A percentile compares a stretch with the other conserved stretches of the same genome.
phyloP scores from a whole-genome alignment of 2,888 invertebrate genomes.

The Hypolimnas misippus region DNA sequence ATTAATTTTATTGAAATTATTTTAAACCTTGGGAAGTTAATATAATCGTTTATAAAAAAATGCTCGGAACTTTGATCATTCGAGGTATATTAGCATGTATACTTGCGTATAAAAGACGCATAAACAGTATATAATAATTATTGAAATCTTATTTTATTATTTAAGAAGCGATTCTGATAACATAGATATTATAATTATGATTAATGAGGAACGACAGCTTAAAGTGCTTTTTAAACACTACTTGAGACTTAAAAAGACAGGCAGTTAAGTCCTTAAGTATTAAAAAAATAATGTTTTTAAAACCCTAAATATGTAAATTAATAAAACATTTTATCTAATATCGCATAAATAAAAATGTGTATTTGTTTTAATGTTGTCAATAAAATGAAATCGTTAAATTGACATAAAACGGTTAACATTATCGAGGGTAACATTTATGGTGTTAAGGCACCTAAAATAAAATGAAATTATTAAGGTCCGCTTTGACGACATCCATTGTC shows the following conservation, averaged over 20 bases:
- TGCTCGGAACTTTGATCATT: neutral
- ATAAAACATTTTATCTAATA: conserved; percentile 8
- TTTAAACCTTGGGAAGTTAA: neutral
- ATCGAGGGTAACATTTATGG: conserved; percentile 35
- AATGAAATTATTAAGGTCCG: conserved; percentile 34
- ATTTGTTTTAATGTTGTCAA: conserved; percentile 34
- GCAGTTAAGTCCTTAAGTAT: too few species aligned
- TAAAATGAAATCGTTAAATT: conserved; percentile 37
- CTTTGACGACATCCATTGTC: conserved; percentile 38
- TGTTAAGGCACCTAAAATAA: conserved; percentile 36
- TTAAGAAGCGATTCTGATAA: neutral
- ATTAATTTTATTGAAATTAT: neutral
- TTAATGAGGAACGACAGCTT: too few species aligned
- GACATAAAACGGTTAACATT: conserved; percentile 35
- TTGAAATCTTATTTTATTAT: neutral
- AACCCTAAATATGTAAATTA: too few species aligned
- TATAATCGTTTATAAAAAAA: neutral
- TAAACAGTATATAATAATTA: too few species aligned
- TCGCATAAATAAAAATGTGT: conserved; percentile 18
- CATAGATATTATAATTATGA: too few species aligned
- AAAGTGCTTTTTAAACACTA: too few species aligned
- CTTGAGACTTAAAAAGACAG: neutral
- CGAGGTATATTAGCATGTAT: neutral
- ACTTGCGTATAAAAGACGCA: neutral
- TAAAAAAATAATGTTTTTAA: too few species aligned